Percentiles rank a stretch among this genome's conserved stretches.
Conservation (phyloP, 2,797 vertebrate species). For the Schizopygopsis malacanthus region DNA sequence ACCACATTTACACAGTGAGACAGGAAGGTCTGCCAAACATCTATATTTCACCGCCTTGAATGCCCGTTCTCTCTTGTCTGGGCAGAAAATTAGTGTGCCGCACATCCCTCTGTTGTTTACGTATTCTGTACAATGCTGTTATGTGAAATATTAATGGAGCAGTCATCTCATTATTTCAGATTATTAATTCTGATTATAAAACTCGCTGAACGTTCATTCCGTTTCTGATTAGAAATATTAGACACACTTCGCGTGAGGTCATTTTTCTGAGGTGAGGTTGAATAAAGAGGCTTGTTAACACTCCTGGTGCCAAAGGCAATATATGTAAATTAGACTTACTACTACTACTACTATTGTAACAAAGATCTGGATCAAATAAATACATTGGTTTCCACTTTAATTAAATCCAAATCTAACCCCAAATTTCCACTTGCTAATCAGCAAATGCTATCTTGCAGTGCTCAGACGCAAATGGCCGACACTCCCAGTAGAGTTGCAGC, state of each 20-base stretch:
- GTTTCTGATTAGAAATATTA: slow-evolving; percentile 13
- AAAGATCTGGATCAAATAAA: background rate
- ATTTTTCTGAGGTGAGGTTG: slow-evolving; percentile 35
- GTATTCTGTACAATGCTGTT: slow-evolving; percentile 10
- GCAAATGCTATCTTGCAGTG: background rate
- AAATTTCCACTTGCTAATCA: slow-evolving; percentile 13
- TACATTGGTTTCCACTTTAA: background rate
- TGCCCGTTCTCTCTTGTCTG: slow-evolving; percentile 31
- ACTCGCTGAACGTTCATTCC: slow-evolving; percentile 3
- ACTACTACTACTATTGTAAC: background rate
- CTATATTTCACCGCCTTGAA: slow-evolving; percentile 21
- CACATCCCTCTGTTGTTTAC: background rate
- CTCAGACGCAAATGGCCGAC: background rate
- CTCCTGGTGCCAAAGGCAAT: slow-evolving; percentile 11
- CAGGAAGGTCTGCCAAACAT: slow-evolving; percentile 40
- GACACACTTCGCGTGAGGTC: slow-evolving; percentile 21
- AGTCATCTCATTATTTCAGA: slow-evolving; percentile 43
- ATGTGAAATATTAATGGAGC: slow-evolving; percentile 12
- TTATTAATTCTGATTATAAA: slow-evolving; percentile 49
- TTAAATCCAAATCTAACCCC: background rate
- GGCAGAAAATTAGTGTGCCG: slow-evolving; percentile 23
- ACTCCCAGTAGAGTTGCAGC: background rate
- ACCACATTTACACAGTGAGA: slow-evolving; percentile 34
- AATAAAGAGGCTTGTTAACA: slow-evolving; percentile 18
- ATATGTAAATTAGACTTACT: slow-evolving; percentile 9